Evolutionary conservation across 1,140 invertebrate genomes (phyloP), one percentile per base, ranked within the genome.

Genomic region (Varroa destructor): DNA sequence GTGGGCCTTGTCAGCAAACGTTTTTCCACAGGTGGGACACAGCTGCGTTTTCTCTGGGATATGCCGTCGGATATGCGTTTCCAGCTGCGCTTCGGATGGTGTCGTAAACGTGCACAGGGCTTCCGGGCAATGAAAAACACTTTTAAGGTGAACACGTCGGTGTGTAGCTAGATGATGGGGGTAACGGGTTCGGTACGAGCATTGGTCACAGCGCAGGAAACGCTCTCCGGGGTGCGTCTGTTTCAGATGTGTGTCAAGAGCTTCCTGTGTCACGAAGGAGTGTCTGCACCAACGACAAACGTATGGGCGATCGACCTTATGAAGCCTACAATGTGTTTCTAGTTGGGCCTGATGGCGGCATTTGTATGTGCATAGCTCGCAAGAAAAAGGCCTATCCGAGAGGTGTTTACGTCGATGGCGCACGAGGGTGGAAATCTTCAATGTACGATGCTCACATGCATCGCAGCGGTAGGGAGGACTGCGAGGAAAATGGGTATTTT

Each of bases 391-490:
- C 61, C 61, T 40, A 8, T 67, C 61, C 14, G 37, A 43, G 12
- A 67, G 61, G 46, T 25, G 61, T 40, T 67, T 37, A 10, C 61
- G 61, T 36, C 61, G 61, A 40, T 67, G 61, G 14, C 61, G 61
- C 14, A 67, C 61, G 1, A 67, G 61, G 40, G 40, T 67, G 2
- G 61, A 67, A 37, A 67, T 67, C 37, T 10, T 67, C 36, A 43
- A 5, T 2, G 61, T 67, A 14, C 46, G 40, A 40, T 43, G 40
- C 40, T 67, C 61, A 37, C 61, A 67, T 14, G 46, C 61, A 8
- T 67, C 61, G 61, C 61, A 67, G 12, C 61, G 14, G 37, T 67
- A 67, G 1, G 61, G 61, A 67, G 61, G 61, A 37, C 61, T 67
- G 2, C 36, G 40, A 12, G 61, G 61, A 37, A 67, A 67, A 67